Conservation (phyloP, 2,113 vertebrate species). For the Coturnix japonica region DNA sequence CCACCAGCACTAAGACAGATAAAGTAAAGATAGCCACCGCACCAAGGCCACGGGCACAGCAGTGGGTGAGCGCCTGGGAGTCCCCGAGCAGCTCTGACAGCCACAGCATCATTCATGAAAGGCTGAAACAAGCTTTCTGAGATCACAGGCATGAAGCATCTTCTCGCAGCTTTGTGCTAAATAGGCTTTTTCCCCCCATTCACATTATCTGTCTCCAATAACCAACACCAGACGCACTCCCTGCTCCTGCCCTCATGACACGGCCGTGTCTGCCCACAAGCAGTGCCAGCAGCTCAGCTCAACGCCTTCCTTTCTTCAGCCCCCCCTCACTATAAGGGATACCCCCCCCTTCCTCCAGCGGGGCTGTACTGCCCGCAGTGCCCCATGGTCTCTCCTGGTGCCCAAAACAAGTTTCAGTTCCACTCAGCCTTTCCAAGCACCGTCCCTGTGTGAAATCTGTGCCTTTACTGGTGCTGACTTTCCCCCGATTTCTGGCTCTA, state of each 20-base stretch:
- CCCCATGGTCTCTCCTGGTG: not conserved
- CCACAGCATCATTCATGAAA: not conserved
- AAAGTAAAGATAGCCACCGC: too few species aligned
- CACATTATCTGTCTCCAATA: not conserved
- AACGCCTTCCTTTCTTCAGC: too few species aligned
- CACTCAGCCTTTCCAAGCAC: not conserved
- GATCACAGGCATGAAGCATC: not conserved
- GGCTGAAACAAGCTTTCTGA: not conserved
- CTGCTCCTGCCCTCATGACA: fast-evolving
- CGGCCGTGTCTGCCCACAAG: fast-evolving
- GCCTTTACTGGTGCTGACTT: not conserved
- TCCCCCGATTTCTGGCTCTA: not conserved
- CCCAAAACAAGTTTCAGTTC: not conserved
- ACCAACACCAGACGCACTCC: too few species aligned
- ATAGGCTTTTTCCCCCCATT: not conserved
- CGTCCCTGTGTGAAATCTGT: not conserved
- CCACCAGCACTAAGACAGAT: fast-evolving
- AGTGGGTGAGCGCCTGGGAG: too few species aligned
- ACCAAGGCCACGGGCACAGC: too few species aligned
- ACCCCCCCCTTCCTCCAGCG: not conserved
- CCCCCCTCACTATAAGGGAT: fast-evolving
- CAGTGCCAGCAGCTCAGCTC: fast-evolving
- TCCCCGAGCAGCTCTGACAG: not conserved
- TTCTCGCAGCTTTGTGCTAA: not conserved
- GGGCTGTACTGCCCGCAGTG: fast-evolving